Evolutionary conservation across 2,888 invertebrate genomes (phyloP).

Genomic region (Agelastica alni): DNA sequence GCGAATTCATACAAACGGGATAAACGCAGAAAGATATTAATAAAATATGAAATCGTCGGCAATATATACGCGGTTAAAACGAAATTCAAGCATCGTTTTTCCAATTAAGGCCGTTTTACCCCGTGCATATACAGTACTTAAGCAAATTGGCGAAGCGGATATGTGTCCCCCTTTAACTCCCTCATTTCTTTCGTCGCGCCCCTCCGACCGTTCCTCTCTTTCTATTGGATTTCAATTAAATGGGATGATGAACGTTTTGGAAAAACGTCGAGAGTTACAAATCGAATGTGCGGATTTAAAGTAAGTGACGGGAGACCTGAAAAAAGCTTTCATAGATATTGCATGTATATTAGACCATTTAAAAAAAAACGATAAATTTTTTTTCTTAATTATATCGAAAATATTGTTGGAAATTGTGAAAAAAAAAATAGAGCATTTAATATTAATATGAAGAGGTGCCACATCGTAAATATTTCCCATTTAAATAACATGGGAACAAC

Average conservation of each 20-base stretch:
- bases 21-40: constrained; percentile 1
- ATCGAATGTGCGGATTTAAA: constrained; percentile 18
- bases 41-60: constrained; percentile 9
- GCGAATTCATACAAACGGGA: not conserved
- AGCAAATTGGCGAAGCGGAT: constrained; percentile 51
- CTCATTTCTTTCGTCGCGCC: not conserved
- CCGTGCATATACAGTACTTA: constrained; percentile 46
- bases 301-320: not conserved
- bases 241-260: constrained; percentile 40
- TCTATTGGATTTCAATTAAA: constrained; percentile 51
- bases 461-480: too few relatives aligned
- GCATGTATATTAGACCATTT: not conserved
- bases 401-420: too few relatives aligned
- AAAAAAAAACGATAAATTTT: too few relatives aligned
- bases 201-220: constrained; percentile 1
- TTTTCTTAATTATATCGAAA: too few relatives aligned
- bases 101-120: constrained; percentile 49
- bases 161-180: constrained; percentile 37
- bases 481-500: too few relatives aligned
- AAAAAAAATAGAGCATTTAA: too few relatives aligned
- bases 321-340: constrained; percentile 16
- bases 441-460: too few relatives aligned
- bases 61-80: constrained; percentile 33
- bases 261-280: constrained; percentile 16
- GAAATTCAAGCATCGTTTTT: constrained; percentile 49